Conservation (phyloP, 53 echinoderm and acorn worm species). For the Arbacia lixula region DNA sequence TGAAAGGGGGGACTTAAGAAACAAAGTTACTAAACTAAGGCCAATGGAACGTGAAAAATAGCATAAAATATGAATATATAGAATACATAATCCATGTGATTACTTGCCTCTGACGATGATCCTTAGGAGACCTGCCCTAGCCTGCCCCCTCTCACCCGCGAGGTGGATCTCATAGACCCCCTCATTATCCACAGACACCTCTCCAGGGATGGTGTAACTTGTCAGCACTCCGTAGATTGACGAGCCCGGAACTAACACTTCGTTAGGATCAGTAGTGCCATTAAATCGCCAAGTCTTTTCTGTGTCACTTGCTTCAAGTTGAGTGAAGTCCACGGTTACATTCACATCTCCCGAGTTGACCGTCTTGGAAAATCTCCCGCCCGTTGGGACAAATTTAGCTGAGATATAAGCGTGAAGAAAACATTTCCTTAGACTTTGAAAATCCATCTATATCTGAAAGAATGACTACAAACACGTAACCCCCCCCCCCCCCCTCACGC, state of each 20-base stretch:
- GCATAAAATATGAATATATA: too few relatives aligned
- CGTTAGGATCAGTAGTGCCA: not conserved
- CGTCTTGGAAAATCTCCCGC: constrained; percentile 61
- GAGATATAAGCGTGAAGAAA: not conserved
- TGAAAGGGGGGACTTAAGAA: too few relatives aligned
- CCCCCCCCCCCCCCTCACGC: too few relatives aligned
- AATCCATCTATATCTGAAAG: too few relatives aligned
- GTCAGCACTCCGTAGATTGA: not conserved
- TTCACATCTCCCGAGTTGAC: constrained; percentile 64
- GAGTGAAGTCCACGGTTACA: constrained; percentile 50
- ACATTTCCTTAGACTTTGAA: too few relatives aligned
- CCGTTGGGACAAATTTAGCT: constrained; percentile 58
- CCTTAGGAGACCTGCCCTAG: constrained; percentile 29
- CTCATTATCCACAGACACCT: constrained; percentile 8
- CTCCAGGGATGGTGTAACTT: constrained; percentile 23
- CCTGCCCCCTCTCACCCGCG: not conserved
- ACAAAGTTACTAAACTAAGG: too few relatives aligned
- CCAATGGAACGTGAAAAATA: too few relatives aligned
- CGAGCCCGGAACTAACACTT: not conserved
- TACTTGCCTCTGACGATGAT: constrained; percentile 62
- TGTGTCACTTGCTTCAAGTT: not conserved
- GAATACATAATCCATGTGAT: too few relatives aligned
- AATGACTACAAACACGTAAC: too few relatives aligned
- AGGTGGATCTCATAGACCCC: constrained; percentile 71
- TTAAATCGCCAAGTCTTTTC: constrained; percentile 50